Base-by-base conservation (phyloP, 2,797 vertebrate species). In the Melanogrammus aeglefinus region DNA sequence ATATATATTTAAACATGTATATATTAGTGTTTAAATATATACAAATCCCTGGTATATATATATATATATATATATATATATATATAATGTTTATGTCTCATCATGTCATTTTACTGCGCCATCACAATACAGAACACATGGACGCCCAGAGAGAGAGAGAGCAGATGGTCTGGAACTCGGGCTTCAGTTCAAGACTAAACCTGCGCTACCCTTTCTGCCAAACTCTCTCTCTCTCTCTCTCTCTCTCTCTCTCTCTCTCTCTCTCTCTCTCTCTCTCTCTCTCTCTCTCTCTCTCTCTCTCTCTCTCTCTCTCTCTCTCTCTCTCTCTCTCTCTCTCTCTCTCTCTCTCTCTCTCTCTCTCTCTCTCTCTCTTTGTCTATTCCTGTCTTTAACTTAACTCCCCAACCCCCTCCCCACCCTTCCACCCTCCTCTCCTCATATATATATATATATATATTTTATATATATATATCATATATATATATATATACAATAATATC, bases 151-250 rank as follows among this genome's bases (percentile, higher is more conserved):
- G 84, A n/a, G 51, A 79, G 78, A 73, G 76, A 78, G 36, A 85
- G 85, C 74, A 87, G 90, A 88, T 84, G 47, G 82, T 80, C 77
- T 3, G 72, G 79, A 85, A 81, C 84, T 82, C 85, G 1, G 88
- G 79, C 88, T 87, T 89, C 74, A 75, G 4, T 24, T 24, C 31
- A 77, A 87, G 89, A 83, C 39, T 14, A 24, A 44, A 74, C 13
- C 73, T 9, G 14, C 73, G 12, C 44, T 4, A 29, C 27, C 41
- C 73, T 74, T 14, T 44, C 27, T 47, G 29, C 29, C 29, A 31
- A 31, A 31, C 24, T 39, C n/a, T 12, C 39, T 24, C 38, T 41
- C 73, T 21, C n/a, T 73, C 18, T 35, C 18, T 18, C 31, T 36
- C 57, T 21, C 29, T 63, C 63, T 36, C 35, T 39, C 38, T 47